A percentile compares a stretch with the other conserved stretches of the same genome.
These are phyloP conservation scores for Arbacia lixula DNA, from an alignment of 53 echinoderm and acorn worm species.

Conservation along the genomic window DNA sequence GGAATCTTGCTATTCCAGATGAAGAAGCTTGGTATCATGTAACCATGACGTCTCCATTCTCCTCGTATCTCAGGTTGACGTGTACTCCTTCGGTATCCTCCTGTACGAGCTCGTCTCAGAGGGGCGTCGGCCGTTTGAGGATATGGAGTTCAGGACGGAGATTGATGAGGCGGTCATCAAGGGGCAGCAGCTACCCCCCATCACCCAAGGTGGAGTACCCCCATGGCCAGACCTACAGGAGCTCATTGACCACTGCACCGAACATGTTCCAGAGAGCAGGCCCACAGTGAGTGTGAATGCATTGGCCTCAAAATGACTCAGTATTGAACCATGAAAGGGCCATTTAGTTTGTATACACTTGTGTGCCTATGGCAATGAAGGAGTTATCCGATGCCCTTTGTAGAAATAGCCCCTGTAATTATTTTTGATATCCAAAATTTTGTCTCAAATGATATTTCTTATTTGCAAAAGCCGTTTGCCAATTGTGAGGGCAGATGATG, in stretches of 20 bases:
- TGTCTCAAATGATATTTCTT: no score
- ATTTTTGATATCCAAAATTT: no score
- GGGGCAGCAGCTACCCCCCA: slow-evolving; percentile 88
- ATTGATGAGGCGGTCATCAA: slow-evolving; percentile 96
- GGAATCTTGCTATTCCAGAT: not conserved
- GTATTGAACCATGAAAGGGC: no score
- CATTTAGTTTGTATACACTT: no score
- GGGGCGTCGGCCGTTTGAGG: slow-evolving; percentile 91
- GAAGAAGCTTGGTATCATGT: no score
- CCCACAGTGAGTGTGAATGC: slow-evolving; percentile 88
- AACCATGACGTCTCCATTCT: no score
- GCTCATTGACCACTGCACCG: slow-evolving; percentile 88
- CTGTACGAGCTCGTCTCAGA: slow-evolving; percentile 95
- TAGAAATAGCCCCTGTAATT: no score
- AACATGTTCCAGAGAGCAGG: slow-evolving; percentile 83
- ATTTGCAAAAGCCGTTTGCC: no score
- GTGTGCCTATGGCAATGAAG: no score
- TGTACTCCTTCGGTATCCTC: slow-evolving; percentile 94
- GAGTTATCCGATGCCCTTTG: no score
- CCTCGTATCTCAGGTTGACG: slow-evolving; percentile 76
- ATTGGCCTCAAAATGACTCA: no score
- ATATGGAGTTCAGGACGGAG: slow-evolving; percentile 92
- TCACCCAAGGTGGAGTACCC: slow-evolving; percentile 68
- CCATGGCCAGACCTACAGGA: slow-evolving; percentile 98
- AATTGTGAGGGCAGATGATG: no score